A percentile compares a stretch with the other conserved stretches of the same genome.
Evolutionary conservation across 1,140 invertebrate species (phyloP).

Genomic region (Plodia interpunctella): DNA sequence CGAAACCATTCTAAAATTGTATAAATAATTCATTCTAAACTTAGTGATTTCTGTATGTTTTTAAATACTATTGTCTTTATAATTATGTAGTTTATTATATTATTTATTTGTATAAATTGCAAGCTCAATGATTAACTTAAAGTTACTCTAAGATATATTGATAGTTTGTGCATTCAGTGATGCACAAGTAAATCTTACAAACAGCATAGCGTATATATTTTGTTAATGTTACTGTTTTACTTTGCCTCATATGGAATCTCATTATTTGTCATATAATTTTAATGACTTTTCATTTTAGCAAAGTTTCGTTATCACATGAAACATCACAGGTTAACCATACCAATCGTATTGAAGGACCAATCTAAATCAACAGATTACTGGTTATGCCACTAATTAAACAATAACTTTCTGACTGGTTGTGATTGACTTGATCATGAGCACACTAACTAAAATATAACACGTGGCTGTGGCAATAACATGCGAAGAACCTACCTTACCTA

Average conservation of each 20-base stretch:
- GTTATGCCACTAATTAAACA: background rate
- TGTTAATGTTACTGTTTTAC: constrained; percentile 63
- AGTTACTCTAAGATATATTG: constrained; percentile 57
- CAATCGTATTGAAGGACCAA: background rate
- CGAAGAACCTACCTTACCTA: no score
- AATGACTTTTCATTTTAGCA: constrained; percentile 26
- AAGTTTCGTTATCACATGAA: constrained; percentile 40
- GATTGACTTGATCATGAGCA: no score
- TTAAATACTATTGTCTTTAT: constrained; percentile 35
- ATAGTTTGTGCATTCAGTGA: constrained; percentile 48
- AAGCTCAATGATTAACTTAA: constrained; percentile 74
- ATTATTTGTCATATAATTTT: constrained; percentile 35
- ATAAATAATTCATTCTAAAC: constrained; percentile 31
- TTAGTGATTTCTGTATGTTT: constrained; percentile 44
- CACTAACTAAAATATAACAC: no score
- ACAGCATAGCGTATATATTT: constrained; percentile 50
- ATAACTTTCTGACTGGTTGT: constrained; percentile 15
- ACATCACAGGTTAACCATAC: background rate
- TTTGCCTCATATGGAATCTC: constrained; percentile 72
- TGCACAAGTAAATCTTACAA: constrained; percentile 60
- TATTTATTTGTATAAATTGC: constrained; percentile 75
- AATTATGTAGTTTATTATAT: constrained; percentile 51
- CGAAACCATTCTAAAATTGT: constrained; percentile 32
- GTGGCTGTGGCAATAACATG: no score
- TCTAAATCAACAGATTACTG: background rate